Base-by-base conservation (phyloP, 2,113 vertebrate genomes). In the Rafetus swinhoei region DNA sequence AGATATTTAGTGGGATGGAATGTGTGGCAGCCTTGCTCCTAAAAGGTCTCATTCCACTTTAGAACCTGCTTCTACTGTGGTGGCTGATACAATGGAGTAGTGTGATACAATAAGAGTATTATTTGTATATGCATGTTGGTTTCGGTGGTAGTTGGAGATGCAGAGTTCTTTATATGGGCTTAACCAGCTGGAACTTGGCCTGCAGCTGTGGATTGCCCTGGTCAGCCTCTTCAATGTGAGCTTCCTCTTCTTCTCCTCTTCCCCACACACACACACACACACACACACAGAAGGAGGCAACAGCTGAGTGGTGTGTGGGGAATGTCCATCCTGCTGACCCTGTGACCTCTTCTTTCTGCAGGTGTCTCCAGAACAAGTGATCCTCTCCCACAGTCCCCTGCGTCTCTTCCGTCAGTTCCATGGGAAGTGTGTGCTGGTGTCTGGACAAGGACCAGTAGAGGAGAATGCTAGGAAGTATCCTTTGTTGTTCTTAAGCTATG, bases 351-450 rank as follows among this genome's bases (percentile, higher is more conserved):
- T 27, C 12, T 4, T 60, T n/a, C 88, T 32, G 1, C 97, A 99
- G 99, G 99, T 99, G 91, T 98, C 98, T 79, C 98, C 99, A 7
- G 99, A 99, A 93, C 99, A 99, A 95, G 99, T 99, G 86, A 97
- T 99, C 96, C 97, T 99, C 84, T 99, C 99, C 22, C 99, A 99
- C 98, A 99, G 99, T 97, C 99, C 99, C 39, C 94, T 99, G 98
- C 98, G 98, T 74, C 98, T 99, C 97, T 99, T 99, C 95, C 97
- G 84, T 1, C 97, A 98, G 90, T 99, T 99, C 93, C 99, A 99
- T 69, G 94, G 97, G 25, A 98, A 97, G 98, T 97, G 97, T 35
- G 98, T 99, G 95, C 98, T 99, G 76, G 98, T 99, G 86, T 99
- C 98, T 0, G 99, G 99, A 16, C 99, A 99, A 97, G 99, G 99